Evolutionary conservation across 1,140 invertebrate genomes (phyloP).

Genomic region (Anastatus disparis): DNA sequence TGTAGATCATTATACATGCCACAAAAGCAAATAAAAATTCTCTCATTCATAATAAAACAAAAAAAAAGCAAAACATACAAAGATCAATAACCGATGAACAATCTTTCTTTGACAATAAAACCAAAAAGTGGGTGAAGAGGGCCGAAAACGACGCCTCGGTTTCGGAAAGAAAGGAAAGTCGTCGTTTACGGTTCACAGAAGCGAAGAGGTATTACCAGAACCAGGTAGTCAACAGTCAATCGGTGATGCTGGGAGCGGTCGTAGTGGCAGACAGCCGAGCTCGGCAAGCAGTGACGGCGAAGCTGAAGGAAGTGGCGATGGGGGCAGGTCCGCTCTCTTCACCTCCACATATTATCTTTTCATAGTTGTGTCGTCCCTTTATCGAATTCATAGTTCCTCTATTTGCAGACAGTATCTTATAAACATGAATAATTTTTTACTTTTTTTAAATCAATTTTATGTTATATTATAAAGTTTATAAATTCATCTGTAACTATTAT

Average conservation of each 20-base stretch:
- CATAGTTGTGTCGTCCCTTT: too few species aligned
- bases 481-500: too few species aligned
- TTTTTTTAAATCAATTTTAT: too few species aligned
- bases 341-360: too few species aligned
- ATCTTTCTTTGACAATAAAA: slow-evolving; percentile 54
- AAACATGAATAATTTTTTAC: too few species aligned
- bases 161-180: slow-evolving; percentile 94
- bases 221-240: slow-evolving; percentile 17
- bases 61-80: slow-evolving; percentile 1
- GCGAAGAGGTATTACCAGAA: slow-evolving; percentile 93
- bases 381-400: too few species aligned
- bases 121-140: slow-evolving; percentile 71
- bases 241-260: slow-evolving; percentile 73
- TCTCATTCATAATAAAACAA: slow-evolving; percentile 28
- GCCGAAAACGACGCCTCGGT: slow-evolving; percentile 93
- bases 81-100: slow-evolving; percentile 36
- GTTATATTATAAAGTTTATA: too few species aligned
- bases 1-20: too few species aligned
- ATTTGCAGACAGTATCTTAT: too few species aligned
- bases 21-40: too few species aligned
- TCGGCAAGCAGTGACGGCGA: slow-evolving; percentile 94
- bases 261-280: slow-evolving; percentile 81
- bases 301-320: slow-evolving; percentile 84
- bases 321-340: slow-evolving; percentile 85
- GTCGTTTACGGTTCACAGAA: slow-evolving; percentile 94